Percentiles rank a stretch among this genome's conserved stretches.
phyloP scores from a whole-genome alignment of 2,888 invertebrate genomes.

The Lomographa bimaculata region DNA sequence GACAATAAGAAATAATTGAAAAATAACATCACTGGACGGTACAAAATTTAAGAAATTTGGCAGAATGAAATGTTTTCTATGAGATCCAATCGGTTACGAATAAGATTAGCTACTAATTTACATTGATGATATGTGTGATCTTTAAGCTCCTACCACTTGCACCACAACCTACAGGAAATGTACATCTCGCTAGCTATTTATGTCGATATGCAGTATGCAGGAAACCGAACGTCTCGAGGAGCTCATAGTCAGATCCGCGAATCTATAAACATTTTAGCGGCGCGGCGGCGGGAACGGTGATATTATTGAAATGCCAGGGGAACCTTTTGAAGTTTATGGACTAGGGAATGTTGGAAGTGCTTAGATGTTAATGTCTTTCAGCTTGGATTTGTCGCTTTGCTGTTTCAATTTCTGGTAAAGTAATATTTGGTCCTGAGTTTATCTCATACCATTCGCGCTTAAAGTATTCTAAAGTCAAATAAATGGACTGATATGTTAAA shows the following conservation, averaged over 20 bases:
- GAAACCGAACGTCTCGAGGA: constrained; percentile 20
- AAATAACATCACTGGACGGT: no score
- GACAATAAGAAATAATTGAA: no score
- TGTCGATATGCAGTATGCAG: constrained; percentile 43
- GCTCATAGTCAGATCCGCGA: constrained; percentile 22
- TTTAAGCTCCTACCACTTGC: constrained; percentile 19
- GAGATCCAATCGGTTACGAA: no score
- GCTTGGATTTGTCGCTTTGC: constrained; percentile 1
- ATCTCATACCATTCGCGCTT: no score
- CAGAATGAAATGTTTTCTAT: no score
- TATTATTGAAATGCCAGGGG: constrained; percentile 22
- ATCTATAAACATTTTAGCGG: constrained; percentile 27
- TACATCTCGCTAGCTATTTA: constrained; percentile 48
- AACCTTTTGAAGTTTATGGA: constrained; percentile 26
- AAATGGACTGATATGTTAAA: no score
- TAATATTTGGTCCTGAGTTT: no score
- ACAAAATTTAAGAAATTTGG: no score
- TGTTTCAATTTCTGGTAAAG: no score
- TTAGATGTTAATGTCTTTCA: constrained; percentile 9
- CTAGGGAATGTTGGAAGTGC: background rate
- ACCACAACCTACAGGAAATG: constrained; percentile 44
- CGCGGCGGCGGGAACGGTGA: constrained; percentile 6
- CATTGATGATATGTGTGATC: no score
- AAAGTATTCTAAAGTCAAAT: no score
- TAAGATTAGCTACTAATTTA: no score